Evolutionary conservation across 2,888 invertebrate species (phyloP).

Genomic region (Bhutanitis thaidina): DNA sequence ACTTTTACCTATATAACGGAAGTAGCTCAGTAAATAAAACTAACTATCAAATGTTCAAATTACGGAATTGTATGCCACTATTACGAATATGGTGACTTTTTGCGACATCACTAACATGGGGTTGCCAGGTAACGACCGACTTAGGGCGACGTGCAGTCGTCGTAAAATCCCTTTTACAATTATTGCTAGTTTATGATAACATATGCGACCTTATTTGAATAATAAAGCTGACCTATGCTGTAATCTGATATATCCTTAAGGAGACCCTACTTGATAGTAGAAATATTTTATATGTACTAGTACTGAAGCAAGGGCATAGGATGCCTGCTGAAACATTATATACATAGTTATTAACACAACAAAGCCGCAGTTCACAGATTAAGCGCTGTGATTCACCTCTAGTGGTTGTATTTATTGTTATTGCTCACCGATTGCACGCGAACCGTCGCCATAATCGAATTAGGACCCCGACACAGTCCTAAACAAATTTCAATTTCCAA

Average conservation of each 20-base stretch:
- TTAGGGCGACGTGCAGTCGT: conserved; percentile 22
- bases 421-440: conserved; percentile 58
- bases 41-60: no score
- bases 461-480: conserved; percentile 64
- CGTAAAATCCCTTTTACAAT: conserved; percentile 35
- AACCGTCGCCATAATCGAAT: conserved; percentile 66
- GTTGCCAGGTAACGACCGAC: conserved; percentile 27
- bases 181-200: conserved; percentile 27
- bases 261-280: neutral
- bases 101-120: conserved; percentile 20
- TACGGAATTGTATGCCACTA: neutral
- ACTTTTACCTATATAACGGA: no score
- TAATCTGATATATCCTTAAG: conserved; percentile 9
- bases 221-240: conserved; percentile 11
- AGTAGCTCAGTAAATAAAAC: no score
- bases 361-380: conserved; percentile 39
- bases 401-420: conserved; percentile 66
- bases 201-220: conserved; percentile 18
- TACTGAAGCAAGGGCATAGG: neutral
- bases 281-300: neutral
- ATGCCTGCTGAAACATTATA: neutral
- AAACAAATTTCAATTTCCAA: conserved; percentile 79
- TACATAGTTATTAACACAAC: conserved; percentile 11
- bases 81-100: conserved; percentile 4
- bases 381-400: conserved; percentile 48